Conservation (phyloP, 2,797 vertebrate genomes). For the Helarctos malayanus region DNA sequence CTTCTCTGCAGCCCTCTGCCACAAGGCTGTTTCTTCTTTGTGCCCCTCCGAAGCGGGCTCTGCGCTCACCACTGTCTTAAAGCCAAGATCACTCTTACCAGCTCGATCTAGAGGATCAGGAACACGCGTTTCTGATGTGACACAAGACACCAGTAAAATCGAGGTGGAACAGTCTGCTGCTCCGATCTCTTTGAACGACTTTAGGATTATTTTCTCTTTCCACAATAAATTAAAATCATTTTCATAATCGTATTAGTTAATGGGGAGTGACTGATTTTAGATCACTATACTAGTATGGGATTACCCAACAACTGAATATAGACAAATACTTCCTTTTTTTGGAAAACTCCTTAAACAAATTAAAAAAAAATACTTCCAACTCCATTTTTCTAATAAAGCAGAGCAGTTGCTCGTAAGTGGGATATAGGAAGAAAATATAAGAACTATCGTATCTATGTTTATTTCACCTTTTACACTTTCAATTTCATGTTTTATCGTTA, state of each 20-base stretch:
- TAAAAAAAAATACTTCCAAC: neutral
- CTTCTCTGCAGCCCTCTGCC: neutral
- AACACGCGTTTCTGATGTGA: slow-evolving; percentile 34
- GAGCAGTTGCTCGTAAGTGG: neutral
- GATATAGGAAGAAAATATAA: neutral
- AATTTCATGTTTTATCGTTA: slow-evolving; percentile 20
- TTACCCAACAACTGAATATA: slow-evolving; percentile 13
- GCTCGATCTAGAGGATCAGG: neutral
- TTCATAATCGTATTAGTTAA: slow-evolving; percentile 41
- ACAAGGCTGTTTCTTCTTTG: neutral
- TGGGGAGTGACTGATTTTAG: slow-evolving; percentile 25
- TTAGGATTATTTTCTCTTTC: slow-evolving; percentile 67
- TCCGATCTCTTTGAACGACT: slow-evolving; percentile 40
- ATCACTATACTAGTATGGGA: neutral
- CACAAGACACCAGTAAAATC: neutral
- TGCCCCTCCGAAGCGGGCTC: neutral
- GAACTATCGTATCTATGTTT: neutral
- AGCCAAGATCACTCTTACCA: neutral
- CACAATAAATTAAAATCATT: slow-evolving; percentile 5
- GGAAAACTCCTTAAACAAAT: slow-evolving; percentile 36
- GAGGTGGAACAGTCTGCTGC: neutral
- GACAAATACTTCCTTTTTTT: slow-evolving; percentile 1
- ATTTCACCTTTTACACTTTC: slow-evolving; percentile 33
- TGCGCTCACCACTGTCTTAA: slow-evolving; percentile 3
- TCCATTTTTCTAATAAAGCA: slow-evolving; percentile 25